Evolutionary conservation across 2,888 invertebrate genomes (phyloP), one percentile per base, ranked within the genome.

Genomic region (Cantharis rufa): DNA sequence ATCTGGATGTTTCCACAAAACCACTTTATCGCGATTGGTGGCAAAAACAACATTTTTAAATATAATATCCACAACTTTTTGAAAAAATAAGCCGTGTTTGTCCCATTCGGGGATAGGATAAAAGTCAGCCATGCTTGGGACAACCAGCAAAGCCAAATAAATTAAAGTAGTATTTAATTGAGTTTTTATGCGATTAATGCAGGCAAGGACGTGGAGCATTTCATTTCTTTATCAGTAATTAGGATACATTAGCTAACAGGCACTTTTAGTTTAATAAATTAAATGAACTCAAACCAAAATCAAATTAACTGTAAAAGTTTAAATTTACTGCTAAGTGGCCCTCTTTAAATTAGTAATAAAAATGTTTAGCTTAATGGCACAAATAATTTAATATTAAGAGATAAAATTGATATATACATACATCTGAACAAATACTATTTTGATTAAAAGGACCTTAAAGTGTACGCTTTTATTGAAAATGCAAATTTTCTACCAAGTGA

Each of bases 1-100:
- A 61, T 87, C 85, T 0, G 91, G 91, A 63, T 88, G 88, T 80
- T 88, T 87, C 88, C 91, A 92, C 72, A 90, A 86, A 10, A 90
- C 84, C 2, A 91, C 90, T 77, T 89, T 89, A 79, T 88, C 87
- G 62, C 87, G 84, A 63, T 86, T 83, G 0, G 86, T 86, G 15
- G 88, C 87, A 75, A 90, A 90, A 64, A 89, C 87, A 1, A 88
- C 87, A 74, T 87, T 86, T 81, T 88, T 86, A 78, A 89, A 88
- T 68, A 90, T 79, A 71, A 88, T 81, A 62, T 88, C 85, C 13
- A 87, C 83, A 32, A 89, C 87, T 77, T 86, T 84, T 74, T 85
- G 79, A 72, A 90, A 82, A 83, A 90, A 89, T 18, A 86, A 82
- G 10, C 85, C 86, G 83, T 89, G 89, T 72, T 83, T 85, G 66